These are phyloP conservation scores for Sepiola atlantica DNA, from an alignment of 2,888 invertebrate genomes.

Conservation along the genomic window DNA sequence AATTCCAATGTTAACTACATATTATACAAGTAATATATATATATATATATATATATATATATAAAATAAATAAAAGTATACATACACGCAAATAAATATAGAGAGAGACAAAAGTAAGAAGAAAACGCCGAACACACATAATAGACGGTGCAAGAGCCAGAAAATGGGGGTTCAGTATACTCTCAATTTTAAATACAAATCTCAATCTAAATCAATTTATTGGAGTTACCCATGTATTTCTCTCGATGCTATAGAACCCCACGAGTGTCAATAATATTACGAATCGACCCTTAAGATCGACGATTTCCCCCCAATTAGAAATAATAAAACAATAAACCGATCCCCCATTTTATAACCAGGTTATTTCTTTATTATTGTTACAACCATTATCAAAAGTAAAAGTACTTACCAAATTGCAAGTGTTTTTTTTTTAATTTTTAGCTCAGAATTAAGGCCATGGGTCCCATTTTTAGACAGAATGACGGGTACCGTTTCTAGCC, in stretches of 20 bases:
- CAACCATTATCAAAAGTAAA: background rate
- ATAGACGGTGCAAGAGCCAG: background rate
- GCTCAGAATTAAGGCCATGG: constrained; percentile 13
- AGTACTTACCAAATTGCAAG: background rate
- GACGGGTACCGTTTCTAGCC: background rate
- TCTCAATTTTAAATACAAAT: background rate
- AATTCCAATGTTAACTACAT: too few species aligned
- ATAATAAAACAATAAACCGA: constrained; percentile 20
- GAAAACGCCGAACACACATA: background rate
- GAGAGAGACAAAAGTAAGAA: background rate
- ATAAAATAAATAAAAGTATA: background rate
- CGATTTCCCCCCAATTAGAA: background rate
- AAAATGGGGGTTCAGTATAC: background rate
- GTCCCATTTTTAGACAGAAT: background rate
- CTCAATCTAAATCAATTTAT: background rate
- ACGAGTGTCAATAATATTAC: background rate
- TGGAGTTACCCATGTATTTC: background rate
- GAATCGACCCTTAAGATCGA: background rate
- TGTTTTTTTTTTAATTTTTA: background rate
- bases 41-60: background rate
- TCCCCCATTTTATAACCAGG: constrained; percentile 32
- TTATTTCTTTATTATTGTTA: background rate
- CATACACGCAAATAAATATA: background rate
- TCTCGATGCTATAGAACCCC: background rate
- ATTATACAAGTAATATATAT: background rate